These are phyloP conservation scores for Lasioglossum malachurum DNA, from an alignment of 2,888 invertebrate species.

Conservation along the genomic window DNA sequence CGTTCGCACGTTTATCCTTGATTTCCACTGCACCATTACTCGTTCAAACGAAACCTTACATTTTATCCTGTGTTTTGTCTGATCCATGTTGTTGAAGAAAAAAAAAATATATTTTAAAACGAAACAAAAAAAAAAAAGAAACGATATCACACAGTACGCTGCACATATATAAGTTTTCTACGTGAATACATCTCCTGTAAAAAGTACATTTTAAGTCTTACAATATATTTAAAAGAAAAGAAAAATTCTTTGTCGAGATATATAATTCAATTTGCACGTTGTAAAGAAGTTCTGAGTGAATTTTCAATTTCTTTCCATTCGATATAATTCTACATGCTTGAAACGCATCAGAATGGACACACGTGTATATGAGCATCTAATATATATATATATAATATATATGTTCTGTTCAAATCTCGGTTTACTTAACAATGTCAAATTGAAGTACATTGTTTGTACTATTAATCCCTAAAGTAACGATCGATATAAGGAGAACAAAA, in stretches of 20 bases:
- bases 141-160: background rate
- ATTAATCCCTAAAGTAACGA: slow-evolving; percentile 49
- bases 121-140: slow-evolving; percentile 1
- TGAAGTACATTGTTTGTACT: slow-evolving; percentile 57
- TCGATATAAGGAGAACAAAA: slow-evolving; percentile 38
- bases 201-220: slow-evolving; percentile 7
- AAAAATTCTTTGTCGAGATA: background rate
- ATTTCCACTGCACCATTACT: slow-evolving; percentile 56
- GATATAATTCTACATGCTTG: slow-evolving; percentile 1
- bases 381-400: background rate
- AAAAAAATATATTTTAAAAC: background rate
- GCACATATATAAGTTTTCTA: slow-evolving; percentile 25
- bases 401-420: slow-evolving; percentile 43
- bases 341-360: background rate
- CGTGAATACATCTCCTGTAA: slow-evolving; percentile 4
- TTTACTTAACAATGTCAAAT: slow-evolving; percentile 74
- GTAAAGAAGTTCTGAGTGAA: background rate
- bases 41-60: slow-evolving; percentile 43
- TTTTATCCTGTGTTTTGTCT: slow-evolving; percentile 53
- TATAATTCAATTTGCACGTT: background rate
- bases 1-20: slow-evolving; percentile 66
- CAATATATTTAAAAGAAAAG: background rate
- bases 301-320: slow-evolving; percentile 2
- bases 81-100: slow-evolving; percentile 5
- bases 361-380: background rate